Conservation (phyloP, 1,140 invertebrate genomes). For the Oreohelix idahoensis region DNA sequence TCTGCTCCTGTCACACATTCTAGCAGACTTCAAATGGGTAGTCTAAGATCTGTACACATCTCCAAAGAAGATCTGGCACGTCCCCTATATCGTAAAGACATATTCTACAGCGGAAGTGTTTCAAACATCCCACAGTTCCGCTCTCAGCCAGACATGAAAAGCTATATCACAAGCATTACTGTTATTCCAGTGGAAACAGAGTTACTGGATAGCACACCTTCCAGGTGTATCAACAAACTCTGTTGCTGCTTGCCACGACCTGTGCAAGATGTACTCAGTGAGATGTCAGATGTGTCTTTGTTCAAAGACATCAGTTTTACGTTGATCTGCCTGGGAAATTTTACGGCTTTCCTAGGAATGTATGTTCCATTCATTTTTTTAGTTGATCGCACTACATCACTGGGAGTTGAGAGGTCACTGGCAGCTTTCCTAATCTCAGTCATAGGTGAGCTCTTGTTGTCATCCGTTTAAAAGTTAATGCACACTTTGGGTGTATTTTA, state of each 20-base stretch:
- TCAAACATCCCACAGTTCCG: slow-evolving; percentile 89
- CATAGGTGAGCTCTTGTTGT: slow-evolving; percentile 70
- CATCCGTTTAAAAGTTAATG: too few species aligned
- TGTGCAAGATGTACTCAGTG: slow-evolving; percentile 75
- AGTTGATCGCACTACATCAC: slow-evolving; percentile 85
- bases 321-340: slow-evolving; percentile 90
- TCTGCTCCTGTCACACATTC: background rate
- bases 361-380: slow-evolving; percentile 97
- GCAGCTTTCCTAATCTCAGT: slow-evolving; percentile 70
- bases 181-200: slow-evolving; percentile 62
- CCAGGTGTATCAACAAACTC: slow-evolving; percentile 39
- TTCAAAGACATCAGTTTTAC: slow-evolving; percentile 75
- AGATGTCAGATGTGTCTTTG: slow-evolving; percentile 94
- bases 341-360: slow-evolving; percentile 94
- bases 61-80: slow-evolving; percentile 80
- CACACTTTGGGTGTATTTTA: too few species aligned
- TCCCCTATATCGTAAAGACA: slow-evolving; percentile 95
- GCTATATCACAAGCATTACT: slow-evolving; percentile 70
- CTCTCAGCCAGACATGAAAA: slow-evolving; percentile 90
- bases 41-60: slow-evolving; percentile 45
- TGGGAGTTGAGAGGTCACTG: slow-evolving; percentile 76
- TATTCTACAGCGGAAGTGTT: slow-evolving; percentile 97
- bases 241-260: slow-evolving; percentile 82
- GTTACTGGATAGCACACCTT: too few species aligned
- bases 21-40: background rate